Percentiles rank a stretch among this genome's conserved stretches.
These are phyloP conservation scores for Leptinotarsa haldemani DNA, from an alignment of 2,888 invertebrate species.

Conservation along the genomic window DNA sequence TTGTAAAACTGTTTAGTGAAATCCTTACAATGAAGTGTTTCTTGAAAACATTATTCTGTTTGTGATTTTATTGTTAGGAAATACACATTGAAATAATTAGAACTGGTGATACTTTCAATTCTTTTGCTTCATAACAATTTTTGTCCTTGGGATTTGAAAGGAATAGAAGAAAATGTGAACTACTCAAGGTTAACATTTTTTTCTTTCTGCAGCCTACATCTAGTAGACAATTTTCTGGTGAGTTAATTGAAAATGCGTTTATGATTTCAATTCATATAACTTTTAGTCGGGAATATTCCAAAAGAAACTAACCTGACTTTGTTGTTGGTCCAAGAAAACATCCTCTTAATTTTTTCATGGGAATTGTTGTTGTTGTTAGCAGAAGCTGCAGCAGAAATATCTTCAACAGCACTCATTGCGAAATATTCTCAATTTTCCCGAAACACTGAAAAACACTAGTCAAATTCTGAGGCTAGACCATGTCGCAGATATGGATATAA, in stretches of 20 bases:
- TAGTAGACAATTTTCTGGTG: neutral
- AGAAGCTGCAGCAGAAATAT: neutral
- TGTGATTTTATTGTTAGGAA: neutral
- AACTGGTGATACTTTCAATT: neutral
- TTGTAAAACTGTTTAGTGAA: too few relatives aligned
- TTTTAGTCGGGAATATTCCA: neutral
- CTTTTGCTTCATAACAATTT: neutral
- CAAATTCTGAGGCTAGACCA: slow-evolving; percentile 32
- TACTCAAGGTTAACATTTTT: slow-evolving; percentile 2
- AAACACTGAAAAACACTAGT: slow-evolving; percentile 28
- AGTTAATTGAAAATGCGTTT: neutral
- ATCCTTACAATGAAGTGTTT: too few relatives aligned
- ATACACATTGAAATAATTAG: neutral
- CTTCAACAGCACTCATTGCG: slow-evolving; percentile 31
- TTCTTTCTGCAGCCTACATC: neutral
- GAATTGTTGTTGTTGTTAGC: slow-evolving; percentile 29
- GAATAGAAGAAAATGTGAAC: neutral
- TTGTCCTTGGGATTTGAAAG: neutral
- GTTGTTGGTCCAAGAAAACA: slow-evolving; percentile 44
- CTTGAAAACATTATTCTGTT: neutral
- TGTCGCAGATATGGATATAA: slow-evolving; percentile 26
- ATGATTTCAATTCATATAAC: neutral
- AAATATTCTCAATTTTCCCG: neutral
- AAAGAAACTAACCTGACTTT: slow-evolving; percentile 37
- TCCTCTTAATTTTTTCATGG: slow-evolving; percentile 34